Conservation (phyloP, 2,888 invertebrate genomes). For the Orthosia gothica region DNA sequence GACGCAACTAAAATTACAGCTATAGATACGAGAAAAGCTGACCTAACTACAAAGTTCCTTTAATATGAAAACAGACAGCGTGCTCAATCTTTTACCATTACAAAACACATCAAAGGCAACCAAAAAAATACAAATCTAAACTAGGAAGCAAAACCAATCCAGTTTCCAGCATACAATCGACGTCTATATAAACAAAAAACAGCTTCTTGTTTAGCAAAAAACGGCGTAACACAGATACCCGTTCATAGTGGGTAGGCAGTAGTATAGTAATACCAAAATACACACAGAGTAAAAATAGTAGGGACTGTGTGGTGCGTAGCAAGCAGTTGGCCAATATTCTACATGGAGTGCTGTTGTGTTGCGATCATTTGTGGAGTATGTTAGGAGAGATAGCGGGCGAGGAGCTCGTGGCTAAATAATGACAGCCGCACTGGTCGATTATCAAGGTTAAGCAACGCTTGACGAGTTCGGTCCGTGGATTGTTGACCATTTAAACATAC, state of each 20-base stretch:
- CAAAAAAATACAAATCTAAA: conserved; percentile 19
- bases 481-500: no score
- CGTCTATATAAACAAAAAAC: conserved; percentile 50
- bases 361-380: conserved; percentile 26
- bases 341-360: conserved; percentile 57
- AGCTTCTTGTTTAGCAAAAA: conserved; percentile 42
- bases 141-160: conserved; percentile 29
- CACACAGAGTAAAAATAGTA: conserved; percentile 51
- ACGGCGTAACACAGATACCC: conserved; percentile 35
- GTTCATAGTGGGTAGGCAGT: conserved; percentile 15
- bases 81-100: conserved; percentile 2
- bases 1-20: no score
- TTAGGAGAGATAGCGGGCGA: conserved; percentile 6
- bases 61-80: not conserved
- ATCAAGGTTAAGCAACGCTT: no score
- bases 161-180: conserved; percentile 31
- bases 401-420: no score
- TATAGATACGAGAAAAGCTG: no score
- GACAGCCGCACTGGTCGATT: no score
- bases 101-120: conserved; percentile 23
- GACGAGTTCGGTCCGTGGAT: no score
- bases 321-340: conserved; percentile 65
- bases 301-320: conserved; percentile 55
- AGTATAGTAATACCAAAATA: conserved; percentile 46
- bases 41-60: not conserved